Evolutionary conservation across 2,797 vertebrate genomes (phyloP).

Genomic region (Schizothorax lantsangensis): DNA sequence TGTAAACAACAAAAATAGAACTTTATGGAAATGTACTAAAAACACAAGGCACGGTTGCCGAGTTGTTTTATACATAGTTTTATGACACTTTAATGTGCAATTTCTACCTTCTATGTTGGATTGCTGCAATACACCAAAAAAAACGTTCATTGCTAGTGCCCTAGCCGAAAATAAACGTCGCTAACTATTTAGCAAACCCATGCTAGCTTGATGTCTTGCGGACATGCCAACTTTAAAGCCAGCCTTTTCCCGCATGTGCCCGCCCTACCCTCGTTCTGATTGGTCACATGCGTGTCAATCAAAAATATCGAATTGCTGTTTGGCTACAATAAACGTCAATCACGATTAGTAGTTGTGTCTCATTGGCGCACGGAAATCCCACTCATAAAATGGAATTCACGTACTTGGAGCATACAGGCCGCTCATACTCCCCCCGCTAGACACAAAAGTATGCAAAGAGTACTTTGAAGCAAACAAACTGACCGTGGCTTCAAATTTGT

Average conservation of each 20-base stretch:
- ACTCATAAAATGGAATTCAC: conserved; percentile 70
- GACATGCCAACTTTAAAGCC: conserved; percentile 64
- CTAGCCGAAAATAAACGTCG: conserved; percentile 44
- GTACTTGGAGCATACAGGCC: conserved; percentile 51
- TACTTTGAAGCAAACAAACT: conserved; percentile 34
- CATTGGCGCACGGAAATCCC: conserved; percentile 72
- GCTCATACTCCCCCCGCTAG: conserved; percentile 51
- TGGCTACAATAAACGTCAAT: conserved; percentile 69
- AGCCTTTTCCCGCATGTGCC: conserved; percentile 83
- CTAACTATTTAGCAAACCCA: conserved; percentile 51
- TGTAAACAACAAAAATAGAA: neutral
- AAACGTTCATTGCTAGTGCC: neutral
- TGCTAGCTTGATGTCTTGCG: conserved; percentile 48
- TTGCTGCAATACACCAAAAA: neutral
- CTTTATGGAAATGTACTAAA: neutral
- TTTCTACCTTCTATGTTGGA: neutral
- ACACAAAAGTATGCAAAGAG: conserved; percentile 58
- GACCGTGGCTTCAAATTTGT: neutral
- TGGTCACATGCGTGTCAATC: conserved; percentile 71
- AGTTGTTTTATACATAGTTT: neutral
- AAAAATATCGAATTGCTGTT: conserved; percentile 44
- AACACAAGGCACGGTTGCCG: neutral
- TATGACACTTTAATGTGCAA: conserved; percentile 3
- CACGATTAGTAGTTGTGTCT: conserved; percentile 51
- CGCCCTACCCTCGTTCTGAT: conserved; percentile 70